Evolutionary conservation across 2,797 vertebrate genomes (phyloP), one percentile per base, ranked within the genome.

Genomic region (Phrynocephalus vlangalii): DNA sequence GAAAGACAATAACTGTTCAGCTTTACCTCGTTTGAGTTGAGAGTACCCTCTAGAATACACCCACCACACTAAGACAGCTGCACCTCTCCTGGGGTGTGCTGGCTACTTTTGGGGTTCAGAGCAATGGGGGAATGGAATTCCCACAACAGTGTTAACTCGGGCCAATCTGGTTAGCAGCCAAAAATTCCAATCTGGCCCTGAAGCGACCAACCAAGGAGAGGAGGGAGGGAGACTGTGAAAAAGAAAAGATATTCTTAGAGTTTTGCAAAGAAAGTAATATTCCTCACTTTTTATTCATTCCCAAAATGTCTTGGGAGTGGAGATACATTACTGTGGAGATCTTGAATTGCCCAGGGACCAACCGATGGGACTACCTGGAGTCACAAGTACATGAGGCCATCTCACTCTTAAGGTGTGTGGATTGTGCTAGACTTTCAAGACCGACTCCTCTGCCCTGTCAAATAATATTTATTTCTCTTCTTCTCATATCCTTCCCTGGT

Each of bases 381-480:
- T 75, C 79, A 83, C 75, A 90, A 90, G 44, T 92, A 76, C 84
- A 83, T 7, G 60, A 87, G 88, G 83, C 89, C 52, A 15, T 87
- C 91, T 89, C 73, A 4, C 16, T 82, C 10, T 44, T 5, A 20
- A 66, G 20, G 28, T 79, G 52, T 87, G 92, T 90, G 68, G 75
- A 90, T 33, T 94, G 86, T 85, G 24, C 68, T 88, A 56, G 60
- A 60, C 82, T 71, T 60, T 86, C 83, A 11, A 92, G 89, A 92
- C 60, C 52, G 89, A 91, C 86, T 88, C 93, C 84, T 72, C 82
- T 93, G 86, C 48, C 50, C 71, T 91, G 90, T 88, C 92, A 92
- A 82, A 91, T 88, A 90, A 79, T 91, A 92, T 94, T 94, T 94
- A 93, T 95, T 94, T 95, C 91, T 68, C 56, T 85, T 85, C 56